phyloP scores from a whole-genome alignment of 2,797 vertebrate species.

The Sorex maritimensis region DNA sequence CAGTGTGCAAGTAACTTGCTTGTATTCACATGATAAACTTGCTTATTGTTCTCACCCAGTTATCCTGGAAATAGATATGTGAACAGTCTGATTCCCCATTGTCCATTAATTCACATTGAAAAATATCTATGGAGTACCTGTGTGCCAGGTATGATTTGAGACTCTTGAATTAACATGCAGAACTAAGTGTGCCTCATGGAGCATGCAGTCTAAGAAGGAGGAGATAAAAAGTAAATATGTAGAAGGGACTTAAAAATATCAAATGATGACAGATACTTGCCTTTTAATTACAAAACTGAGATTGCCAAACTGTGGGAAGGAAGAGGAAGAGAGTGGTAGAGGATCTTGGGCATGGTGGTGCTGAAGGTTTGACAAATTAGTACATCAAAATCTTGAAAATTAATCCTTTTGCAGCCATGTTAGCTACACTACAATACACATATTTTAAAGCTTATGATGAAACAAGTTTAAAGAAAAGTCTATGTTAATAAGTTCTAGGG shows the following conservation, averaged over 20 bases:
- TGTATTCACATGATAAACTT: constrained; percentile 3
- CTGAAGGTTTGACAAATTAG: too few relatives aligned
- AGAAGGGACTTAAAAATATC: background rate
- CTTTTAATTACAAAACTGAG: too few relatives aligned
- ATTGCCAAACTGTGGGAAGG: too few relatives aligned
- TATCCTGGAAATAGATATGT: background rate
- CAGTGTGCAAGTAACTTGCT: constrained; percentile 16
- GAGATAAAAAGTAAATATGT: background rate
- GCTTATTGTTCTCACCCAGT: background rate
- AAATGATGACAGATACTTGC: background rate
- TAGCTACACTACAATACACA: too few relatives aligned
- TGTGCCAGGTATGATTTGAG: background rate
- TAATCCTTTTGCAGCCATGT: too few relatives aligned
- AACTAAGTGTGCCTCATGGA: background rate
- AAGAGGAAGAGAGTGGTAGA: too few relatives aligned
- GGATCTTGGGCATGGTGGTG: too few relatives aligned
- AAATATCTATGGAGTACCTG: constrained; percentile 9
- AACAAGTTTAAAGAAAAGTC: too few relatives aligned
- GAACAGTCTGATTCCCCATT: background rate
- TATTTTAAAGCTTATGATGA: too few relatives aligned
- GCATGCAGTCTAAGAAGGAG: background rate
- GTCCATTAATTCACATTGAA: background rate
- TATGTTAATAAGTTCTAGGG: background rate
- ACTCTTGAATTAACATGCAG: background rate
- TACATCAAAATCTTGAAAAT: too few relatives aligned